phyloP scores from a whole-genome alignment of 2,888 invertebrate genomes.

The Ornithoptera priamus region DNA sequence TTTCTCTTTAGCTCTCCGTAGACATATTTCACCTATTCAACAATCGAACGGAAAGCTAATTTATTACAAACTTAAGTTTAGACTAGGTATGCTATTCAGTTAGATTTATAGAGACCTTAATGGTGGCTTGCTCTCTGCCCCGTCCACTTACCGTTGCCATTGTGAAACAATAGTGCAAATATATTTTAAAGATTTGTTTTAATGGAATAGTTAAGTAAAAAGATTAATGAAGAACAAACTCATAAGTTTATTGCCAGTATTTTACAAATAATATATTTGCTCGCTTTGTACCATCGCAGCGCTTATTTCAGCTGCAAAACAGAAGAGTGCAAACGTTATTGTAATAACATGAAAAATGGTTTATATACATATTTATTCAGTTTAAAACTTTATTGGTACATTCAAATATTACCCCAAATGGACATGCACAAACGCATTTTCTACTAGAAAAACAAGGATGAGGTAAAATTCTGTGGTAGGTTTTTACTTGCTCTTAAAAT shows the following conservation, averaged over 20 bases:
- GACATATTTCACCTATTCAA: slow-evolving; percentile 25
- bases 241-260: not conserved
- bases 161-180: not conserved
- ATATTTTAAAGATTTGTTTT: not conserved
- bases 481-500: too few relatives aligned
- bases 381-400: too few relatives aligned
- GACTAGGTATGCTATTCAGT: slow-evolving; percentile 18
- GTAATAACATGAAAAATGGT: too few relatives aligned
- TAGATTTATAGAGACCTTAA: slow-evolving; percentile 24
- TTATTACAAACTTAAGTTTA: slow-evolving; percentile 27
- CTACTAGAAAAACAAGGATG: too few relatives aligned
- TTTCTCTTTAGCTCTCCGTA: slow-evolving; percentile 18
- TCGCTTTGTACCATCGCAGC: too few relatives aligned
- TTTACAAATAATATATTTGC: not conserved
- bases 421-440: too few relatives aligned
- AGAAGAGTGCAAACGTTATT: too few relatives aligned
- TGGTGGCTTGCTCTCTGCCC: slow-evolving; percentile 12
- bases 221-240: not conserved
- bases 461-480: too few relatives aligned
- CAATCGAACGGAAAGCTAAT: slow-evolving; percentile 16
- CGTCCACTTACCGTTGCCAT: slow-evolving; percentile 3
- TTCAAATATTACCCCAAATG: too few relatives aligned
- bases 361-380: too few relatives aligned
- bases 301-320: too few relatives aligned
- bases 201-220: not conserved